Evolutionary conservation across 2,113 vertebrate genomes (phyloP).

Genomic region (Hyaena hyaena): DNA sequence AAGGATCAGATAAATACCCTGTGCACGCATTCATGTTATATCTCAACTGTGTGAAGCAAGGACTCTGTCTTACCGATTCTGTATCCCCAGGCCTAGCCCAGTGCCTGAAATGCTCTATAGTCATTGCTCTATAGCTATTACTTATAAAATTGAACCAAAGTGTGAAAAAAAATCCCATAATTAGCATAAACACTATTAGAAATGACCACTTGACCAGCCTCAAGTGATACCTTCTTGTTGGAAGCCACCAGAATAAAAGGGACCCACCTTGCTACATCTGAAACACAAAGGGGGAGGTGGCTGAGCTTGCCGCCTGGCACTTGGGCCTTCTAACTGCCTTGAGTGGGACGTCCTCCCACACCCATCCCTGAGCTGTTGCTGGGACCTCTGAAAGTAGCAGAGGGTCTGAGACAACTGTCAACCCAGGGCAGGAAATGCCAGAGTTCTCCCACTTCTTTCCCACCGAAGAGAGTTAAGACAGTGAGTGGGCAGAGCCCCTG

Average conservation of each 20-base stretch:
- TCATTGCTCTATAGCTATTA: not conserved
- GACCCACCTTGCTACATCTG: not conserved
- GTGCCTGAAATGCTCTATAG: not conserved
- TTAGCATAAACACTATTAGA: not conserved
- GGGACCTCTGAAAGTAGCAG: conserved; percentile 60
- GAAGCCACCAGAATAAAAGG: not conserved
- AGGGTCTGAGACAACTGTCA: conserved; percentile 76
- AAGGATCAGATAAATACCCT: not conserved
- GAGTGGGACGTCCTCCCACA: not conserved
- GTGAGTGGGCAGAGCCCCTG: conserved; percentile 63
- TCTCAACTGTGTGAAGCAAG: conserved; percentile 14
- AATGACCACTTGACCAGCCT: not conserved
- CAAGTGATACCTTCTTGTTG: not conserved
- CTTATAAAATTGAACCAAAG: conserved; percentile 26
- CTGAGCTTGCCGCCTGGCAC: not conserved
- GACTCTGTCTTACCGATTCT: not conserved
- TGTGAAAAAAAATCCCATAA: conserved; percentile 22
- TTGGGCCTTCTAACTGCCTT: not conserved
- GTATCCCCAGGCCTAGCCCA: not conserved
- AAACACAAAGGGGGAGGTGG: not conserved
- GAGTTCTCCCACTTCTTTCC: conserved; percentile 81
- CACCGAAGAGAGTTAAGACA: conserved; percentile 68
- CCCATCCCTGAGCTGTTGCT: not conserved
- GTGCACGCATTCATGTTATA: not conserved
- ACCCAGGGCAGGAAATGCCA: conserved; percentile 80